A percentile compares a stretch with the other conserved stretches of the same genome.
Conservation (phyloP, 2,888 invertebrate genomes). For the Plagodis pulveraria region DNA sequence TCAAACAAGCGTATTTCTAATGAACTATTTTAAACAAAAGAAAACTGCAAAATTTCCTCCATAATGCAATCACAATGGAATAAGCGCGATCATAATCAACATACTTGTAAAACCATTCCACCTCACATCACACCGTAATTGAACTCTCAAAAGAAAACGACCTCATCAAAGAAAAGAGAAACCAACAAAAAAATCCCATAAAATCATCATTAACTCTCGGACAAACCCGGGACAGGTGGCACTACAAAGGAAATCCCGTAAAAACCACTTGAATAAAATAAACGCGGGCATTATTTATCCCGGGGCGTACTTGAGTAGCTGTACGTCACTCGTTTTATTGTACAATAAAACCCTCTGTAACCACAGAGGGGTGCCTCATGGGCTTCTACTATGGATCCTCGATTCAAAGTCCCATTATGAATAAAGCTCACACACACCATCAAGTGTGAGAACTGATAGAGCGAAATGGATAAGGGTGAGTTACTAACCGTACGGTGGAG, state of each 20-base stretch:
- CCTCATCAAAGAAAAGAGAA: conserved; percentile 5
- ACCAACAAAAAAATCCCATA: conserved; percentile 1
- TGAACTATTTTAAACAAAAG: no score
- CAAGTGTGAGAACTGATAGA: no score
- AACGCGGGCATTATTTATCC: conserved; percentile 26
- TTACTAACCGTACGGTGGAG: no score
- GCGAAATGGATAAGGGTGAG: no score
- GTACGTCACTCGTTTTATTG: conserved; percentile 31
- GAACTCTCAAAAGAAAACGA: not conserved
- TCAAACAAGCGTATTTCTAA: no score
- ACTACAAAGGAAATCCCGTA: conserved; percentile 26
- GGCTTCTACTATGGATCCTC: conserved; percentile 5
- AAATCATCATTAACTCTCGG: conserved; percentile 11
- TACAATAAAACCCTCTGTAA: conserved; percentile 24
- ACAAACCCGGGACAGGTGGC: conserved; percentile 17
- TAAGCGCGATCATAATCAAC: no score
- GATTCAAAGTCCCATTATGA: not conserved
- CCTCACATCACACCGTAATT: not conserved
- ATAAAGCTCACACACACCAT: no score
- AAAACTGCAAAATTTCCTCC: no score
- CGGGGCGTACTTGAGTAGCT: conserved; percentile 21
- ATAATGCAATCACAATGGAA: no score
- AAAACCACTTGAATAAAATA: conserved; percentile 32
- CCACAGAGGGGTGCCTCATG: conserved; percentile 11
- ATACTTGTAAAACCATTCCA: no score